A percentile compares a stretch with the other conserved stretches of the same genome.
Conservation (phyloP, 2,888 invertebrate genomes). For the Laspeyria flexula region DNA sequence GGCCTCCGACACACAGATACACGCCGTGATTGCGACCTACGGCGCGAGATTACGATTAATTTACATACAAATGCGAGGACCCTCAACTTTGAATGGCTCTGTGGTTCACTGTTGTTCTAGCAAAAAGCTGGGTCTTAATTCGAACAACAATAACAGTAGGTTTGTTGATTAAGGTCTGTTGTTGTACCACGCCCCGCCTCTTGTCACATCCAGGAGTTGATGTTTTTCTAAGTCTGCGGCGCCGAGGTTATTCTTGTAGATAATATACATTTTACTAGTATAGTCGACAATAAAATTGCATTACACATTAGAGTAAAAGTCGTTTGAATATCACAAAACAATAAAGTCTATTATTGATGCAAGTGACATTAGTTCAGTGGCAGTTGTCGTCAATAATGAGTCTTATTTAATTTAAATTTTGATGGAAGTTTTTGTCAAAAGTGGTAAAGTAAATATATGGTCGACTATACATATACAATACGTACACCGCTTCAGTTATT, state of each 20-base stretch:
- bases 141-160: conserved; percentile 71
- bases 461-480: too few species aligned
- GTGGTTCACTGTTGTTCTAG: conserved; percentile 73
- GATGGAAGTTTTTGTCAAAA: too few species aligned
- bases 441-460: too few species aligned
- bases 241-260: conserved; percentile 11
- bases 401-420: too few species aligned
- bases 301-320: too few species aligned
- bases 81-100: conserved; percentile 77
- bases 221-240: conserved; percentile 58
- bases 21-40: conserved; percentile 70
- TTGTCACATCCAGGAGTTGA: conserved; percentile 61
- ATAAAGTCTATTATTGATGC: too few species aligned
- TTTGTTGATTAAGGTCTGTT: conserved; percentile 68
- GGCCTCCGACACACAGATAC: conserved; percentile 57
- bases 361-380: too few species aligned
- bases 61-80: conserved; percentile 80
- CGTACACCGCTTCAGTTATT: too few species aligned
- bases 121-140: conserved; percentile 79
- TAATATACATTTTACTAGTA: background rate
- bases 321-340: too few species aligned
- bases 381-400: too few species aligned
- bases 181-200: conserved; percentile 50
- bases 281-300: too few species aligned
- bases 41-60: conserved; percentile 76